These are phyloP conservation scores for Anguilla japonica DNA, from an alignment of 2,113 vertebrate genomes.

Conservation along the genomic window DNA sequence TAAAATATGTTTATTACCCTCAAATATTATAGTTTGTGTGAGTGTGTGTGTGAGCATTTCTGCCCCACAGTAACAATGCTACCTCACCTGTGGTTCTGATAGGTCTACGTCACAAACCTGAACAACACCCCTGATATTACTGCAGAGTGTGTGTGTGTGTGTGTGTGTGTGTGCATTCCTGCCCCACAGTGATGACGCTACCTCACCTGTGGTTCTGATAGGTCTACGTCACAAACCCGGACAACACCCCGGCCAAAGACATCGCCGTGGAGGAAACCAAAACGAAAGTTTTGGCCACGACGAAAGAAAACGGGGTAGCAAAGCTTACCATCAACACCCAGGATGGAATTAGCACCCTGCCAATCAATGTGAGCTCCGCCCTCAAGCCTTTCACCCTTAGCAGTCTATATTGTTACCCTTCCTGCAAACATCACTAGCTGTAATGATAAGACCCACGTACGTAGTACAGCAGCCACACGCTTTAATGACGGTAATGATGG, in stretches of 20 bases:
- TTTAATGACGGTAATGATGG: too few relatives aligned
- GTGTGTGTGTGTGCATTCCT: not conserved
- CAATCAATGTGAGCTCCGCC: conserved; percentile 53
- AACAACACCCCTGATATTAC: conserved; percentile 59
- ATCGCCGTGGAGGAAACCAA: conserved; percentile 47
- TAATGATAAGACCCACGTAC: too few relatives aligned
- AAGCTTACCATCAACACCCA: conserved; percentile 62
- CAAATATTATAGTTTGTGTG: too few relatives aligned
- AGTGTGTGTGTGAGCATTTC: not conserved
- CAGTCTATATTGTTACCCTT: too few relatives aligned
- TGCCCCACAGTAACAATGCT: not conserved
- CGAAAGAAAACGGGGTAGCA: conserved; percentile 56
- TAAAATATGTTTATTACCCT: not conserved
- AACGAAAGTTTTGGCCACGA: not conserved
- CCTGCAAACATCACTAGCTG: too few relatives aligned
- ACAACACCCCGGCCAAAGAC: conserved; percentile 61
- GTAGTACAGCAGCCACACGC: too few relatives aligned
- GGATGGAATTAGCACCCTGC: accelerated
- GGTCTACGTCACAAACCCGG: conserved; percentile 72
- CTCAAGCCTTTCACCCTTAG: not conserved
- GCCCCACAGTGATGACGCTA: not conserved
- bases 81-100: not conserved
- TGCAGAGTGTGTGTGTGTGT: too few relatives aligned
- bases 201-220: conserved; percentile 32
- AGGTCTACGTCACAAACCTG: conserved; percentile 73